phyloP scores from a whole-genome alignment of 2,888 invertebrate species.

The Harpalus rufipes region DNA sequence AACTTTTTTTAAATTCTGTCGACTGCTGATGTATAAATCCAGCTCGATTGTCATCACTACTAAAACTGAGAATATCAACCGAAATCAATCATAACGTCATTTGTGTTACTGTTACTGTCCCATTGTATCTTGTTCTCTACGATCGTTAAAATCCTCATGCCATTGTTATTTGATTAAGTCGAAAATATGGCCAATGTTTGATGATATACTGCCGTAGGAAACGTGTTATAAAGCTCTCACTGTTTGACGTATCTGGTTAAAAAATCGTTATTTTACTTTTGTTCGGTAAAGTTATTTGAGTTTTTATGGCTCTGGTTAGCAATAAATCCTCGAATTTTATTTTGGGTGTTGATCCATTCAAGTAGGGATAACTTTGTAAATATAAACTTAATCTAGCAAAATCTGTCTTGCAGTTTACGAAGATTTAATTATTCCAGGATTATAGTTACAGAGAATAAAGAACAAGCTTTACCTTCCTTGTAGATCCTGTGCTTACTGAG shows the following conservation, averaged over 20 bases:
- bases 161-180: conserved; percentile 34
- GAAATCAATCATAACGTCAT: background rate
- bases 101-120: background rate
- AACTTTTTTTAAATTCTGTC: background rate
- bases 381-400: conserved; percentile 29
- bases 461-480: background rate
- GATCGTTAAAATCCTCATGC: conserved; percentile 15
- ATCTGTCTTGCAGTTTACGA: conserved; percentile 25
- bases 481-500: background rate
- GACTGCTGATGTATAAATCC: background rate
- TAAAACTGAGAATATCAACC: background rate
- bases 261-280: conserved; percentile 50
- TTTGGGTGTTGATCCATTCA: conserved; percentile 11
- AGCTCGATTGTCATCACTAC: background rate
- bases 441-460: conserved; percentile 29
- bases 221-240: conserved; percentile 22
- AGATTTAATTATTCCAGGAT: conserved; percentile 42
- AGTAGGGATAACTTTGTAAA: conserved; percentile 36
- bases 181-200: conserved; percentile 40
- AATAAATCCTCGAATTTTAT: conserved; percentile 26
- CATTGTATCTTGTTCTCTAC: background rate
- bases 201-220: conserved; percentile 32
- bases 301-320: conserved; percentile 12
- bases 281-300: conserved; percentile 24
- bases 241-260: conserved; percentile 22